Percentiles rank a stretch among this genome's conserved stretches.
Conservation (phyloP, 1,140 invertebrate genomes). For the Lysiphlebus fabarum region DNA sequence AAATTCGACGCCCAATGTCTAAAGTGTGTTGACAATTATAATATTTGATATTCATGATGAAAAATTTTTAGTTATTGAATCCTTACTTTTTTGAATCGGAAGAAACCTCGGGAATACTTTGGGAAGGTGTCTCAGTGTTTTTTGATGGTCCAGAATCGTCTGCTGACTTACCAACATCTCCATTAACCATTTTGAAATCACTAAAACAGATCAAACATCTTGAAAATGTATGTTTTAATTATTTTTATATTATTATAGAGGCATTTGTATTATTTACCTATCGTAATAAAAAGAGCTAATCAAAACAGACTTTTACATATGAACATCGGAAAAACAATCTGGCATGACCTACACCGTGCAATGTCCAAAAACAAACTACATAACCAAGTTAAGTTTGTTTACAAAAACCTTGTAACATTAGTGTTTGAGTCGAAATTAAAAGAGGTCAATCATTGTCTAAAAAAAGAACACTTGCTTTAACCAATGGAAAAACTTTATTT, state of each 20-base stretch:
- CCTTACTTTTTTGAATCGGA: slow-evolving; percentile 34
- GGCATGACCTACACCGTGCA: slow-evolving; percentile 31
- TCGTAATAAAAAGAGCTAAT: not conserved
- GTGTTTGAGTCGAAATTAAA: slow-evolving; percentile 36
- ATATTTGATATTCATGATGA: slow-evolving; percentile 12
- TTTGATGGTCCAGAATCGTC: slow-evolving; percentile 36
- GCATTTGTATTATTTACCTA: not conserved
- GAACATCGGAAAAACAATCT: slow-evolving; percentile 23
- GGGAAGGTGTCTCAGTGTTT: slow-evolving; percentile 28
- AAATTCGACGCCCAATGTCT: slow-evolving; percentile 44
- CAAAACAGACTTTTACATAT: slow-evolving; percentile 24
- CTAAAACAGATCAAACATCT: slow-evolving; percentile 25
- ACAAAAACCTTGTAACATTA: slow-evolving; percentile 25
- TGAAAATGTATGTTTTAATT: not conserved
- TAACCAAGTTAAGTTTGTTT: slow-evolving; percentile 19
- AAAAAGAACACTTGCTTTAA: slow-evolving; percentile 48
- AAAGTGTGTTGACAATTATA: slow-evolving; percentile 18
- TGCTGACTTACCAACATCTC: slow-evolving; percentile 34
- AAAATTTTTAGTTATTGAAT: too few relatives aligned
- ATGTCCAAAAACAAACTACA: slow-evolving; percentile 21
- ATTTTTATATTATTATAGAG: not conserved
- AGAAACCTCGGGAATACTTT: slow-evolving; percentile 26
- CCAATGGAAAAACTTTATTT: slow-evolving; percentile 28
- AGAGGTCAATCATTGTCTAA: slow-evolving; percentile 49
- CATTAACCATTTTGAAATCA: slow-evolving; percentile 41